Evolutionary conservation across 2,113 vertebrate species (phyloP).

Genomic region (Elachura formosa): DNA sequence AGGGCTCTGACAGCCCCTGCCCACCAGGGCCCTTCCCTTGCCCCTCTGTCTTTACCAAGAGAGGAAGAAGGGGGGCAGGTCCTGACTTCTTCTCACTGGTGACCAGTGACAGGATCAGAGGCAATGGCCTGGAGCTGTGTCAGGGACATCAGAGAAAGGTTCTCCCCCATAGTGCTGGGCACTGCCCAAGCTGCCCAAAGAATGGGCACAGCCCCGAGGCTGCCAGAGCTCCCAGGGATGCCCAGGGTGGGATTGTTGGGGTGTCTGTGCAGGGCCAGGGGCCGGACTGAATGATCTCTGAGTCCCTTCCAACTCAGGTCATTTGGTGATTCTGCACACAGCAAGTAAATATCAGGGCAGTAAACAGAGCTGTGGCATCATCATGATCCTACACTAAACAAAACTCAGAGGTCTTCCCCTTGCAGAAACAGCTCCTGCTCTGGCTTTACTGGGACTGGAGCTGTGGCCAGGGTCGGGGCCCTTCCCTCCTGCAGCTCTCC

Average conservation of each 20-base stretch:
- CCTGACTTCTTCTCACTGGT: neutral
- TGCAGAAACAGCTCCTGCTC: neutral
- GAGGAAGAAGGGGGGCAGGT: neutral
- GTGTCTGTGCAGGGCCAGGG: neutral
- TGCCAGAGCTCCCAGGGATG: neutral
- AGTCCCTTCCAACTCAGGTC: neutral
- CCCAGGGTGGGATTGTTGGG: neutral
- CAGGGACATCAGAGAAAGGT: neutral
- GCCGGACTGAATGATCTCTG: neutral
- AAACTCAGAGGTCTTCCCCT: neutral
- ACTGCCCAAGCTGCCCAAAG: neutral
- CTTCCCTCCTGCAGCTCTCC: neutral
- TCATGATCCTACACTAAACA: neutral
- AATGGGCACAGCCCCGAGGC: fast-evolving
- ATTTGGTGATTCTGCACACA: neutral
- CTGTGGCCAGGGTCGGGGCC: neutral
- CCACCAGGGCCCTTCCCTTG: neutral
- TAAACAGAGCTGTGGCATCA: neutral
- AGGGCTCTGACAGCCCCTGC: neutral
- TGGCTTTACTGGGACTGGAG: neutral
- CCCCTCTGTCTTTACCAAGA: neutral
- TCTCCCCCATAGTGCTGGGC: neutral
- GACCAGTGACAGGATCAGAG: neutral
- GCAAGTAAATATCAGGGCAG: neutral
- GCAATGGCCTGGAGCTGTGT: neutral